These are phyloP conservation scores for Mus spicilegus DNA, from an alignment of 2,113 vertebrate species.

Conservation along the genomic window DNA sequence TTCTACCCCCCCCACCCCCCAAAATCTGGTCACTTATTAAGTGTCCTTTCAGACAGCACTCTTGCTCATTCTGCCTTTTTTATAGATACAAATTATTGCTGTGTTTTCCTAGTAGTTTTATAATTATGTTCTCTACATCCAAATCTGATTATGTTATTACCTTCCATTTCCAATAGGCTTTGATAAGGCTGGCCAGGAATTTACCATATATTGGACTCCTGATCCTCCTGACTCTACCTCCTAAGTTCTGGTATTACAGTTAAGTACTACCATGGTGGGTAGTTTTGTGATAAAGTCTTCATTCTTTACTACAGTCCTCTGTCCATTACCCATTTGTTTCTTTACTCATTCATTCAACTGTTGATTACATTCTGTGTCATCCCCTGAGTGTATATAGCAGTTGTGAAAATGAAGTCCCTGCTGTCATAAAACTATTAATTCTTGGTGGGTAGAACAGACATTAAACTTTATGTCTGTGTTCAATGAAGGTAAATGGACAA, in stretches of 20 bases:
- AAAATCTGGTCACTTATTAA: neutral
- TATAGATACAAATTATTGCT: neutral
- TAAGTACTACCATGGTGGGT: neutral
- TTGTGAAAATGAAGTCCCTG: conserved; percentile 1
- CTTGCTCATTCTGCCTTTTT: neutral
- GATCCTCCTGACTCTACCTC: neutral
- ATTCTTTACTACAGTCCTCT: conserved; percentile 21
- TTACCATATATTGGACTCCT: neutral
- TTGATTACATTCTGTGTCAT: neutral
- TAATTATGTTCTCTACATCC: neutral
- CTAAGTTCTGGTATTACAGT: neutral
- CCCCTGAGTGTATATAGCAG: neutral
- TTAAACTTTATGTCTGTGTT: neutral
- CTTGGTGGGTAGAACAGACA: conserved; percentile 2
- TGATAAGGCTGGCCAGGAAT: neutral
- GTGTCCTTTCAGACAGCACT: neutral
- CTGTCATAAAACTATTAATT: conserved; percentile 4
- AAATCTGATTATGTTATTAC: conserved; percentile 19
- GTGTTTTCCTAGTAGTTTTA: neutral
- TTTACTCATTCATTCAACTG: conserved; percentile 11
- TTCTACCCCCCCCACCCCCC: neutral
- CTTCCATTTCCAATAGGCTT: neutral
- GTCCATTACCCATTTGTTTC: neutral
- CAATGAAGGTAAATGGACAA: neutral
- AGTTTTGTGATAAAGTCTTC: neutral